Conservation (phyloP, 64 coral and sea anemone genomes). For the Platygyra sinensis region DNA sequence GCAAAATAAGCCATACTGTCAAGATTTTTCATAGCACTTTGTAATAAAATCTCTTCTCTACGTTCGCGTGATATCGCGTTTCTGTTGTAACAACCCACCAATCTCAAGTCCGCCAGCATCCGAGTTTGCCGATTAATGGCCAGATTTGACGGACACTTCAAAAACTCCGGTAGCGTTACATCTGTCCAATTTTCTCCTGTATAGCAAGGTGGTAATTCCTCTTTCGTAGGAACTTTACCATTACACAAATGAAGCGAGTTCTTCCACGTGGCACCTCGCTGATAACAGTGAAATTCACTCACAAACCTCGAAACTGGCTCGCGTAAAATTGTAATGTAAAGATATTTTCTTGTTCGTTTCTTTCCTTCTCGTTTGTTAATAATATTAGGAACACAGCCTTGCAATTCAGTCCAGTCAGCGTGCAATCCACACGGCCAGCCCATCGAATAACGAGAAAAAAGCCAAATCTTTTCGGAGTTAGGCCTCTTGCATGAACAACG, state of each 20-base stretch:
- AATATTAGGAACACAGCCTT: constrained; percentile 75
- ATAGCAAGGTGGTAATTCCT: constrained; percentile 85
- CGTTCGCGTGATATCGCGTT: constrained; percentile 39
- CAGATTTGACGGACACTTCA: constrained; percentile 81
- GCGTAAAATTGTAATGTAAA: constrained; percentile 91
- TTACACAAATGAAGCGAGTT: constrained; percentile 76
- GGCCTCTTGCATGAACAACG: constrained; percentile 69
- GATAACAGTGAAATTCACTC: constrained; percentile 90
- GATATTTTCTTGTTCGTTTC: constrained; percentile 50
- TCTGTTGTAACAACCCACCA: constrained; percentile 83
- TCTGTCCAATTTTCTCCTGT: constrained; percentile 78
- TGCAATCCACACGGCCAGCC: constrained; percentile 98
- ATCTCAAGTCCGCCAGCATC: constrained; percentile 91
- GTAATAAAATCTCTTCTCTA: constrained; percentile 62
- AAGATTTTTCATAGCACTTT: constrained; percentile 88
- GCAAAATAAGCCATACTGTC: constrained; percentile 95
- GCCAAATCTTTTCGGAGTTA: constrained; percentile 78
- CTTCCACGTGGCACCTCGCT: constrained; percentile 89
- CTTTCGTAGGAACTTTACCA: constrained; percentile 54
- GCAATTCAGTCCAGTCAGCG: constrained; percentile 89
- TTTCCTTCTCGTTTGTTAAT: constrained; percentile 52
- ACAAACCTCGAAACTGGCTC: constrained; percentile 81
- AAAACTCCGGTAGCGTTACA: constrained; percentile 65
- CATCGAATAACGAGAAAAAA: constrained; percentile 87
- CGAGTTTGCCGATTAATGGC: constrained; percentile 93